Conservation (phyloP, 2,113 vertebrate genomes). For the Amphilophus citrinellus region DNA sequence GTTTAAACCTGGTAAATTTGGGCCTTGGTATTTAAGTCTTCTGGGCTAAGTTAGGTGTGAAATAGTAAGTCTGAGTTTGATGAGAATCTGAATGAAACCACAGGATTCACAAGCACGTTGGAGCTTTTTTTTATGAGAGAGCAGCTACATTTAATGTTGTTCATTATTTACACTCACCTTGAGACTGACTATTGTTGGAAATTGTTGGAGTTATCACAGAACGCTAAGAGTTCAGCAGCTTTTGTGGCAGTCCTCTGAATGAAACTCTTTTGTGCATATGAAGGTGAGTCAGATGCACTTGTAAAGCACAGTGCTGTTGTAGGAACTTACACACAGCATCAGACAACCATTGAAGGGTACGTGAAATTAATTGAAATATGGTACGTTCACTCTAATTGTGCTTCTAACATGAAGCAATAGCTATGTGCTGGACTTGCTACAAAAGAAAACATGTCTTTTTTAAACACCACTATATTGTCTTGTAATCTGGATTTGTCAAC, state of each 20-base stretch:
- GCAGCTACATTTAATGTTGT: background rate
- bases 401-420: background rate
- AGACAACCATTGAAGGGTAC: background rate
- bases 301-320: background rate
- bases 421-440: background rate
- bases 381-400: background rate
- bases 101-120: slow-evolving; percentile 3
- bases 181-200: slow-evolving; percentile 19
- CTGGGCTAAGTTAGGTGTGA: background rate
- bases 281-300: background rate
- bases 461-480: background rate
- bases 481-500: background rate
- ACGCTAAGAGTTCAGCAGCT: slow-evolving; percentile 14
- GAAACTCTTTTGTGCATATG: background rate
- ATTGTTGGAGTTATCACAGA: slow-evolving; percentile 4
- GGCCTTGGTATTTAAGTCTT: background rate
- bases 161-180: slow-evolving; percentile 1
- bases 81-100: background rate
- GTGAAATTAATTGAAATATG: background rate
- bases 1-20: background rate
- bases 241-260: slow-evolving; percentile 18
- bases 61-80: background rate
- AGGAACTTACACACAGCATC: background rate
- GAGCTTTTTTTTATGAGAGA: background rate
- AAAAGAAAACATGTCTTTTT: fast-evolving